Conservation (phyloP, 2,113 vertebrate species). For the Pomatorhinus ruficollis region DNA sequence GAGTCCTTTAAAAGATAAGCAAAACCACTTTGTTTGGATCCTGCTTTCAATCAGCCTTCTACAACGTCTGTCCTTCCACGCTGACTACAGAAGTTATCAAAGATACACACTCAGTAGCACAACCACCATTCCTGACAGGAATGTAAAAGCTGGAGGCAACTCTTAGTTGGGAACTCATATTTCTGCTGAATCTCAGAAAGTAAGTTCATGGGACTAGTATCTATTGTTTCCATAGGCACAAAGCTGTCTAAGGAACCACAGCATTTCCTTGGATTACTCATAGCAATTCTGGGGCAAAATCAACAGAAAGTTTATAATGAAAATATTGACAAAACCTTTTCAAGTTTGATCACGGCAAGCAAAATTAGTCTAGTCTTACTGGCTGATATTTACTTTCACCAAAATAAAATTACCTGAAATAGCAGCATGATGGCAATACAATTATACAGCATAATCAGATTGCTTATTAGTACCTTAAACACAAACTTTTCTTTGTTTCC, state of each 20-base stretch:
- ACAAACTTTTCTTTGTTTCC: not conserved
- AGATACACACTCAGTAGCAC: not conserved
- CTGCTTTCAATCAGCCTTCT: not conserved
- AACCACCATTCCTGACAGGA: not conserved
- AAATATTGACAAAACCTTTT: not conserved
- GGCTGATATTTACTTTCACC: not conserved
- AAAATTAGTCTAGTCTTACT: not conserved
- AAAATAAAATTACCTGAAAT: conserved; percentile 1
- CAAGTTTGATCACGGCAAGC: not conserved
- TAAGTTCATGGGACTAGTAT: not conserved
- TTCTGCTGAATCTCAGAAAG: not conserved
- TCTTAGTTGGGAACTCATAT: not conserved
- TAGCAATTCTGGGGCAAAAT: not conserved
- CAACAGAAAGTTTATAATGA: not conserved
- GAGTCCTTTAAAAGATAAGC: not conserved
- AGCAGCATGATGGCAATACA: not conserved
- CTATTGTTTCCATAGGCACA: not conserved
- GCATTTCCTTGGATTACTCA: not conserved
- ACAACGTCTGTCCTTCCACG: not conserved
- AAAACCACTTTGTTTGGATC: not conserved
- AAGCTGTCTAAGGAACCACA: not conserved
- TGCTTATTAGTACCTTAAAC: not conserved
- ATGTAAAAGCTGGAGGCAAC: not conserved
- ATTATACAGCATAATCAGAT: not conserved
- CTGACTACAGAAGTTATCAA: not conserved